Conservation (phyloP, 2,888 invertebrate genomes). For the Polymixis flavicincta region DNA sequence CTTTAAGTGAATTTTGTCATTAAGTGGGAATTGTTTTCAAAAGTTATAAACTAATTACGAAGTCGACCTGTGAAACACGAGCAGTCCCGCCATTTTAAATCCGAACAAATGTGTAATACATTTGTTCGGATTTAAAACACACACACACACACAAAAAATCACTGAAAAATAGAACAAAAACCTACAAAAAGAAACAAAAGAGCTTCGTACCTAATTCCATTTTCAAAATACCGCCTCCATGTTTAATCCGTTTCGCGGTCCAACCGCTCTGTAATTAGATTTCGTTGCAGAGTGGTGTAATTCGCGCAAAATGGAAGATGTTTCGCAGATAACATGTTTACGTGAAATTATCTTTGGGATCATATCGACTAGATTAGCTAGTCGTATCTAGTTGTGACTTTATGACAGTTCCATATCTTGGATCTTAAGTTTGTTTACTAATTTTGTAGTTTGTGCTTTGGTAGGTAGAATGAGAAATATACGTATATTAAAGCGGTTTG, state of each 20-base stretch:
- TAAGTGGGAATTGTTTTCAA: neutral
- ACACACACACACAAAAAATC: conserved; percentile 45
- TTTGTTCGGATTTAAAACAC: too few species aligned
- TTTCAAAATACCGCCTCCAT: conserved; percentile 70
- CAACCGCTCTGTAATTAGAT: conserved; percentile 83
- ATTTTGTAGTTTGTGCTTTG: conserved; percentile 31
- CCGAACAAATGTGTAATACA: neutral
- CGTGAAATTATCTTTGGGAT: conserved; percentile 78
- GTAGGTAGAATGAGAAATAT: neutral
- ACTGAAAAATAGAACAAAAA: too few species aligned
- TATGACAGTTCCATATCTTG: conserved; percentile 25
- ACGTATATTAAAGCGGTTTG: neutral
- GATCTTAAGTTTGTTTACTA: conserved; percentile 41
- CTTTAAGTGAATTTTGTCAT: neutral
- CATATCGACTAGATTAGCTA: conserved; percentile 61
- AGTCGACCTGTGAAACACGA: neutral
- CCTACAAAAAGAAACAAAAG: conserved; percentile 32
- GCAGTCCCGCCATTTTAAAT: neutral
- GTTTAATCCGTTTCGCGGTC: conserved; percentile 59
- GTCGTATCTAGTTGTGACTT: conserved; percentile 39
- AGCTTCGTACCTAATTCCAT: conserved; percentile 23
- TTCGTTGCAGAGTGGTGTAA: conserved; percentile 86
- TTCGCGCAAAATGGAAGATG: conserved; percentile 87
- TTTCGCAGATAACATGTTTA: conserved; percentile 84
- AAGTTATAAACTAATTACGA: neutral